Evolutionary conservation across 2,888 invertebrate genomes (phyloP), one percentile per base, ranked within the genome.

Genomic region (Allacma fusca): DNA sequence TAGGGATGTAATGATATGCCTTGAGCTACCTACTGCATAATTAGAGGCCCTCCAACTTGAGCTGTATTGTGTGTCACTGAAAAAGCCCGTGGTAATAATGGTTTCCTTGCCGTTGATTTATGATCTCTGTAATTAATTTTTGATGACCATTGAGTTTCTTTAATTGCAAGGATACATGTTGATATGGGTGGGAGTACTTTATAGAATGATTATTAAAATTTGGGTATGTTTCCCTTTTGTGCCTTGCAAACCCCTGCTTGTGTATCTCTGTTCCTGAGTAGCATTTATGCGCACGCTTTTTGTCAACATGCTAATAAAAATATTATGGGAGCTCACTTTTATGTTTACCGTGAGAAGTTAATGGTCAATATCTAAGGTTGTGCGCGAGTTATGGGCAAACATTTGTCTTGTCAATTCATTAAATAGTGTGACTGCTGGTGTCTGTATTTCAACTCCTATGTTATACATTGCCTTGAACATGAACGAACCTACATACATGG

Each of bases 51-150:
- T 9, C 9, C 5, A 9, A 34, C 5, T 34, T 34, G 34, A n/a
- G 19, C 19, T 5, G 50, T 1, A 16, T 16, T n/a, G 19, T 12
- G 5, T 50, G 50, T 19, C 9, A 16, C 50, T 67, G 67, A 67
- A 29, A 67, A 67, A 67, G 29, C 16, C 67, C 23, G 29, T 26
- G 29, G 26, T 29, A 50, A 50, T 29, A 5, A 29, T 29, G 4
- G 7, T 9, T 26, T 29, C n/a, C 4, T 4, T 67, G 21, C 29
- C 29, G 24, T 67, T 67, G 67, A 67, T 67, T 67, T 67, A 67
- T 67, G 67, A 29, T 67, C 67, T 29, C n/a, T 26, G 28, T 29
- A 65, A 65, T 65, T 65, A 65, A 65, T 65, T 65, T 65, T 65
- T 65, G 65, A 65, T 65, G 65, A 65, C 65, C 65, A 65, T 65